These are phyloP conservation scores for Onychomys leucogaster DNA, from an alignment of 2,797 vertebrate genomes.

Conservation along the genomic window DNA sequence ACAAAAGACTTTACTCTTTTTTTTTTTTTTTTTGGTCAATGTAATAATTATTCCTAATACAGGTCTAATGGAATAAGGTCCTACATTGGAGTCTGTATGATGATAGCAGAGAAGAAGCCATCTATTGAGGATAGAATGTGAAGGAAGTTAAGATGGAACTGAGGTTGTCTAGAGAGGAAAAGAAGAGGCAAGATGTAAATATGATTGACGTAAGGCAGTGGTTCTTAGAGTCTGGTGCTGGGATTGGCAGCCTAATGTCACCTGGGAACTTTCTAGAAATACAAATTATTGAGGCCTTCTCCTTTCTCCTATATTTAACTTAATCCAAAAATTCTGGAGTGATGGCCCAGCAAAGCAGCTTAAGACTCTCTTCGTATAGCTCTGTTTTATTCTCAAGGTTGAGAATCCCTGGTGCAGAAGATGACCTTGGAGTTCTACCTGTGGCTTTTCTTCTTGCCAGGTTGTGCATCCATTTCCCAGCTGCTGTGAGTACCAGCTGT, in stretches of 20 bases:
- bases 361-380: not conserved
- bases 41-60: constrained; percentile 21
- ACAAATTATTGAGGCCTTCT: not conserved
- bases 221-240: not conserved
- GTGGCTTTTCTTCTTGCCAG: not conserved
- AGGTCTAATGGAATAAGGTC: constrained; percentile 25
- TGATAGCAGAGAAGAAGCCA: not conserved
- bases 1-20: not conserved
- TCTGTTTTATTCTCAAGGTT: not conserved
- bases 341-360: not conserved
- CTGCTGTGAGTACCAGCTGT: not conserved
- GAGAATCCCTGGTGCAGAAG: not conserved
- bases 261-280: not conserved
- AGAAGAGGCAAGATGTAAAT: not conserved
- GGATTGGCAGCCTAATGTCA: not conserved
- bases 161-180: not conserved
- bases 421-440: not conserved
- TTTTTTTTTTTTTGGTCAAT: not conserved
- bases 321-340: constrained; percentile 37
- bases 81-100: not conserved
- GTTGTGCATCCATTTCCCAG: not conserved
- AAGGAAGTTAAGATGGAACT: not conserved
- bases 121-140: not conserved
- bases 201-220: not conserved
- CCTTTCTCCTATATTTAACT: not conserved